These are phyloP conservation scores for Gambusia yucatana DNA, from an alignment of 2,797 vertebrate species.

Conservation along the genomic window DNA sequence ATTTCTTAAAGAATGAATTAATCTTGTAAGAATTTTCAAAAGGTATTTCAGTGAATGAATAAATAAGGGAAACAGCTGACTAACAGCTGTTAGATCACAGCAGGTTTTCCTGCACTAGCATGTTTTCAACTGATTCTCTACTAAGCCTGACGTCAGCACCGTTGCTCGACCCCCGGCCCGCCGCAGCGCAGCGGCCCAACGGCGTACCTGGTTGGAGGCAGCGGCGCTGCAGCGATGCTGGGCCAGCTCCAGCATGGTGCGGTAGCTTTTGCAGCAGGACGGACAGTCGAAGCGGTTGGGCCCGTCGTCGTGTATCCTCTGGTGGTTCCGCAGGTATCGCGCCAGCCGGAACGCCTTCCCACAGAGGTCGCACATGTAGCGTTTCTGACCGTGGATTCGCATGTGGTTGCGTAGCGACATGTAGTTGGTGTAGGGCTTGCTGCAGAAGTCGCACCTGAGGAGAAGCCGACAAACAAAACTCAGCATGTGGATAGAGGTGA, in stretches of 20 bases:
- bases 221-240: constrained; percentile 75
- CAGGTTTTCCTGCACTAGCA: neutral
- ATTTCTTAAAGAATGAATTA: neutral
- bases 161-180: neutral
- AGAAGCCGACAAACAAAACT: neutral
- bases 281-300: constrained; percentile 80
- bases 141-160: neutral
- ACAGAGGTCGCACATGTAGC: constrained; percentile 77
- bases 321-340: constrained; percentile 78
- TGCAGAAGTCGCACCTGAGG: constrained; percentile 77
- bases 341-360: constrained; percentile 79
- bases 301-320: constrained; percentile 79
- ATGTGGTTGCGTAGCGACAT: constrained; percentile 80
- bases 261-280: constrained; percentile 78
- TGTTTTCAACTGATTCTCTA: neutral
- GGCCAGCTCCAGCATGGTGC: constrained; percentile 79
- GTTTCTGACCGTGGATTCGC: constrained; percentile 79
- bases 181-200: neutral
- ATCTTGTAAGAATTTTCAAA: neutral
- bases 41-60: neutral
- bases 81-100: neutral
- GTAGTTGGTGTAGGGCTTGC: constrained; percentile 80
- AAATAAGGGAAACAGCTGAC: neutral
- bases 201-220: constrained; percentile 60
- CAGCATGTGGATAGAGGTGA: neutral